These are phyloP conservation scores for Lagopus muta DNA, from an alignment of 2,113 vertebrate genomes.

Conservation along the genomic window DNA sequence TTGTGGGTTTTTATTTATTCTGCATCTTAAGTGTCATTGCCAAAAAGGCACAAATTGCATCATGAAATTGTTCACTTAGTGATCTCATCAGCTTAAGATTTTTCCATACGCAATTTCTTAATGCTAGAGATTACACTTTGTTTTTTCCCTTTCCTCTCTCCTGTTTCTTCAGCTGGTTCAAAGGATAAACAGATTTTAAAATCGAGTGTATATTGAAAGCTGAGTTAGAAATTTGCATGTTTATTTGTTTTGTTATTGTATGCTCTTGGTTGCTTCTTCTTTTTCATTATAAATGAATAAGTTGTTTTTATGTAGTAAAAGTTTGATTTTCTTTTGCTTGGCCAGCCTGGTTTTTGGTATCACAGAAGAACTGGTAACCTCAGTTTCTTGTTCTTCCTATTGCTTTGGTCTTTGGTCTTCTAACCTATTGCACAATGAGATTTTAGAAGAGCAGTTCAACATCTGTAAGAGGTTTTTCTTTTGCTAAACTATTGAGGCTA, in stretches of 20 bases:
- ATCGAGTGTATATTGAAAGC: conserved; percentile 37
- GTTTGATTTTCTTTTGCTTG: background rate
- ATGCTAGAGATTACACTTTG: conserved; percentile 13
- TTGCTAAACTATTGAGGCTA: background rate
- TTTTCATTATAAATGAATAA: conserved; percentile 48
- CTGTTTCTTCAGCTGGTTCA: conserved; percentile 34
- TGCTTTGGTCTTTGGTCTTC: background rate
- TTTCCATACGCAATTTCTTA: conserved; percentile 36
- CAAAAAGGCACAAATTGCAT: conserved; percentile 16
- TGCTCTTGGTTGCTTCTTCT: conserved; percentile 11
- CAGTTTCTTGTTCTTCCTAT: background rate
- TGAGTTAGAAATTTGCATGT: conserved; percentile 60
- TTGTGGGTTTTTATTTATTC: background rate
- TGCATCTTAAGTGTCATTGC: conserved; percentile 17
- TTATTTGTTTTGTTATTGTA: conserved; percentile 62
- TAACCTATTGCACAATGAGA: background rate
- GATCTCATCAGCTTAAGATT: conserved; percentile 18
- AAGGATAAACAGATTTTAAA: conserved; percentile 53
- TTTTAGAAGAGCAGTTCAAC: background rate
- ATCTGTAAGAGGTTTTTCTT: background rate
- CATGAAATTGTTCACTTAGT: conserved; percentile 37
- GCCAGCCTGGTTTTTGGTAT: background rate
- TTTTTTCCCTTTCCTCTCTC: background rate
- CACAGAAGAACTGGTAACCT: background rate
- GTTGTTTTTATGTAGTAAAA: background rate